Evolutionary conservation across 2,113 vertebrate genomes (phyloP).

Genomic region (Pholis gunnellus): DNA sequence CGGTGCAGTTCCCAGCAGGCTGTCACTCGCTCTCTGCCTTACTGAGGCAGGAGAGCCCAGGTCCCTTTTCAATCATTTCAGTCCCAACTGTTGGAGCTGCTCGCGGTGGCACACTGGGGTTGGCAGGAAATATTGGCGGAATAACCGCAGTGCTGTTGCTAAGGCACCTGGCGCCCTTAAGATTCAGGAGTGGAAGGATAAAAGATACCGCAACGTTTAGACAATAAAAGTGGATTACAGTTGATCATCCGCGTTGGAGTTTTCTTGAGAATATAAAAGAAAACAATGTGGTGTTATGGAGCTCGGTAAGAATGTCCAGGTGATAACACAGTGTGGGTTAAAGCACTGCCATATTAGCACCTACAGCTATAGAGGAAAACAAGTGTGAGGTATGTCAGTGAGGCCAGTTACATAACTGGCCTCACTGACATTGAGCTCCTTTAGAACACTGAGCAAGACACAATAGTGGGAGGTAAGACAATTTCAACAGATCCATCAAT

Average conservation of each 20-base stretch:
- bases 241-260: constrained; percentile 5
- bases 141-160: constrained; percentile 35
- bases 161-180: constrained; percentile 14
- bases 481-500: too few relatives aligned
- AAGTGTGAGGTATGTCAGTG: background rate
- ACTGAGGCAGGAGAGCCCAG: constrained; percentile 29
- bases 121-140: constrained; percentile 49
- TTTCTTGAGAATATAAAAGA: constrained; percentile 4
- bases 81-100: constrained; percentile 35
- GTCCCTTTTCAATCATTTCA: constrained; percentile 48
- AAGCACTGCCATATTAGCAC: constrained; percentile 22
- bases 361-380: background rate
- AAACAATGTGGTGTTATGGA: background rate
- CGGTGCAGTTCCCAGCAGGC: constrained; percentile 17
- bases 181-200: constrained; percentile 23
- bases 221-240: constrained; percentile 24
- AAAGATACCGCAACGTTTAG: constrained; percentile 24
- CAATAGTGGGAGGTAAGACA: background rate
- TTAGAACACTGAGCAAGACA: background rate
- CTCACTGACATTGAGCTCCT: background rate
- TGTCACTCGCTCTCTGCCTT: constrained; percentile 9
- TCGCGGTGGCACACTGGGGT: constrained; percentile 12
- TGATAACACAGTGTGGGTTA: constrained; percentile 16
- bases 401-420: constrained; percentile 7
- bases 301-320: constrained; percentile 16